Evolutionary conservation across 2,888 invertebrate genomes (phyloP), one percentile per base, ranked within the genome.

Genomic region (Archips crataeganus): DNA sequence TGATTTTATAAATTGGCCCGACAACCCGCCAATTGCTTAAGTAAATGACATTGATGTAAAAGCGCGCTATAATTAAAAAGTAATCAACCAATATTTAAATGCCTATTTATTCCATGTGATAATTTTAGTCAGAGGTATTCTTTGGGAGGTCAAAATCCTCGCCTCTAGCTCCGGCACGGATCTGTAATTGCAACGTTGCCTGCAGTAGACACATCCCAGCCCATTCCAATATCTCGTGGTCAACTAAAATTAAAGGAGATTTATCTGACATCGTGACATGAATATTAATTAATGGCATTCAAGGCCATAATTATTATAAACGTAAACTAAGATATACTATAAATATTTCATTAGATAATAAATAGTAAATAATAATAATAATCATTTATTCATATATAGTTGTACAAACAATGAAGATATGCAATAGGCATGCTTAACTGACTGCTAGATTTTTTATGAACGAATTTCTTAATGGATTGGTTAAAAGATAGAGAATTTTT

Each of bases 191-290:
- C 67, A 68, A 23, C 60, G 67, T 62, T 39, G 57, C n/a, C 36
- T 62, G 67, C 63, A 71, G 60, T 60, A 61, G 68, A 45, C 60
- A 32, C 64, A 51, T 15, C 68, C 64, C 64, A 51, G 34, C 68
- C 64, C 59, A 69, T 73, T 65, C 64, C 60, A 64, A 69, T 68
- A 68, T 68, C 63, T 68, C 67, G 72, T 60, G 64, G 63, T 51
- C 42, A 69, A 64, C 60, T 69, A 34, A 68, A 63, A 63, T 73
- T 73, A 73, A 63, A 45, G n/a, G 57, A 68, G 68, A 73, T 73
- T 63, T 68, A 73, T 73, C 49, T 73, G 13, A 39, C 69, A 65
- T 73, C 69, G 73, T 65, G 73, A 64, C 69, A 65, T 64, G 73
- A 63, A 73, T 69, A 73, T 69, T 64, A 42, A 73, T 69, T 64